phyloP scores from a whole-genome alignment of 1,140 invertebrate species.

The Tetranychus cinnabarinus region DNA sequence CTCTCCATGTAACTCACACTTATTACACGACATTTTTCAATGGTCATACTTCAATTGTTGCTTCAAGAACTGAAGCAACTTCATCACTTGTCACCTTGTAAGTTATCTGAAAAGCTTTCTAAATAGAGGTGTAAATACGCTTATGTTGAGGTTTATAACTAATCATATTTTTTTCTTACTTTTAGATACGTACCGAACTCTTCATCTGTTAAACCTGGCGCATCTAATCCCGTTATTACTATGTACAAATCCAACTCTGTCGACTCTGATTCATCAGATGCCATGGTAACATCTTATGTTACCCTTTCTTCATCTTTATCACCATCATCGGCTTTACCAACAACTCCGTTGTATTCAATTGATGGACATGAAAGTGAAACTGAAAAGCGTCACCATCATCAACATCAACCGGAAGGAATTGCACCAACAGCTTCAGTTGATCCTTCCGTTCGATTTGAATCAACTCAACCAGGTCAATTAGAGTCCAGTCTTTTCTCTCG shows the following conservation, averaged over 20 bases:
- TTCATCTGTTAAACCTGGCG: background rate
- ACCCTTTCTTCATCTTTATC: background rate
- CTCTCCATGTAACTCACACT: conserved; percentile 14
- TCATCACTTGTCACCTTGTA: conserved; percentile 14
- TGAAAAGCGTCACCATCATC: background rate
- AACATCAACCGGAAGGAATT: background rate
- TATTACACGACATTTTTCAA: conserved; percentile 15
- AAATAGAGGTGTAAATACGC: too few species aligned
- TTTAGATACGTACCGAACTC: background rate
- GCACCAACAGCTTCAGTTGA: background rate
- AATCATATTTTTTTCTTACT: too few species aligned
- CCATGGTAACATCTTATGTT: too few species aligned
- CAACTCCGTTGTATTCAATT: background rate
- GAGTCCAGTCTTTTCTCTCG: background rate
- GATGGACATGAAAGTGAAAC: background rate
- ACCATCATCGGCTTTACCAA: background rate
- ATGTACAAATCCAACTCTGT: background rate
- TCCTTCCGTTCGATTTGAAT: background rate
- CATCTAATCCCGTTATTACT: background rate
- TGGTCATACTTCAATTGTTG: conserved; percentile 10
- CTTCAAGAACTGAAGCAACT: conserved; percentile 11
- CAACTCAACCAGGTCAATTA: background rate
- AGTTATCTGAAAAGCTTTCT: conserved; percentile 4
- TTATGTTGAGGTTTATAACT: too few species aligned
- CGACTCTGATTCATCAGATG: background rate